These are phyloP conservation scores for Cassiopea andromeda DNA, from an alignment of 30 jellyfish, hydroid and myxozoan species.

Conservation along the genomic window DNA sequence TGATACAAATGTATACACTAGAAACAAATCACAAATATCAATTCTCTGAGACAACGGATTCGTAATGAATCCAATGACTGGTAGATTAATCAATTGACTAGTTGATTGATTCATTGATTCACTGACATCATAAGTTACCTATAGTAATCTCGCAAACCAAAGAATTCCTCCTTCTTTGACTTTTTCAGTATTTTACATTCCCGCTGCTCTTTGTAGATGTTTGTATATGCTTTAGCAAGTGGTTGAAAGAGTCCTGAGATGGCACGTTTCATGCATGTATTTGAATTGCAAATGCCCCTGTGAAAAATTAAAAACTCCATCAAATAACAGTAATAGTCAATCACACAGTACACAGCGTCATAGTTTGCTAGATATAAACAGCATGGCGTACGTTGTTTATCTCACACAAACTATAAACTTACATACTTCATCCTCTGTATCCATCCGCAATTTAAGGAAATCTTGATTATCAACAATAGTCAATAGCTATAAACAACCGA, in stretches of 20 bases:
- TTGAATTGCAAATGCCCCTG: slow-evolving; percentile 71
- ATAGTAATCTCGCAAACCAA: slow-evolving; percentile 86
- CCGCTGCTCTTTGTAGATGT: slow-evolving; percentile 70
- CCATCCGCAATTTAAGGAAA: too few relatives aligned
- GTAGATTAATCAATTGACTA: neutral
- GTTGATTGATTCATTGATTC: neutral
- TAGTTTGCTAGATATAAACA: too few relatives aligned
- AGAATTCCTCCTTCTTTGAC: slow-evolving; percentile 81
- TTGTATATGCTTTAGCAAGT: slow-evolving; percentile 53
- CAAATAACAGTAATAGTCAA: neutral
- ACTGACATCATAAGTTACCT: slow-evolving; percentile 28
- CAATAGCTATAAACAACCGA: too few relatives aligned
- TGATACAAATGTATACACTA: too few relatives aligned
- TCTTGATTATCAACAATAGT: too few relatives aligned
- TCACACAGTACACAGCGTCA: too few relatives aligned
- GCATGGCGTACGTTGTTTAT: too few relatives aligned
- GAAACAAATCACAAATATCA: too few relatives aligned
- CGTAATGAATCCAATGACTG: neutral
- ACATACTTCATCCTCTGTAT: too few relatives aligned
- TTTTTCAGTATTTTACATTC: slow-evolving; percentile 42
- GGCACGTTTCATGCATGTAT: slow-evolving; percentile 14
- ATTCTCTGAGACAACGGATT: too few relatives aligned
- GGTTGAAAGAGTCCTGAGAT: slow-evolving; percentile 43
- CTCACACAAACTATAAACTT: too few relatives aligned
- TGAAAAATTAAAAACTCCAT: neutral